Evolutionary conservation across 2,113 vertebrate genomes (phyloP).

Genomic region (Casuarius casuarius): DNA sequence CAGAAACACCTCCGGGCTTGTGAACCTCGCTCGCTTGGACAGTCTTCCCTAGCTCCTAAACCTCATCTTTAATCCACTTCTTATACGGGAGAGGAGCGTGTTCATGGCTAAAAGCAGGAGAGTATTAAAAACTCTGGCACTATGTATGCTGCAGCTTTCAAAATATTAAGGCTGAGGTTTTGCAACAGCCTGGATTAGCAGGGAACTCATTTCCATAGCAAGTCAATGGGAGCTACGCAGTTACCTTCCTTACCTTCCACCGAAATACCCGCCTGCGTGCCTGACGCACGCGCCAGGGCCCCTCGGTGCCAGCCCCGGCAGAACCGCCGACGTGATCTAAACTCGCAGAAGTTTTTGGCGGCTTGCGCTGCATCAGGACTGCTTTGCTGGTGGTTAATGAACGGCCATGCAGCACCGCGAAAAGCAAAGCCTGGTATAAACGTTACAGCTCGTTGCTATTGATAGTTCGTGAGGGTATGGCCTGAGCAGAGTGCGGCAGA

Average conservation of each 20-base stretch:
- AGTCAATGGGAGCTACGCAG: not conserved
- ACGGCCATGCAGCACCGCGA: not conserved
- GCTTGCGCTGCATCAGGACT: fast-evolving
- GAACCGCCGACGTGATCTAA: not conserved
- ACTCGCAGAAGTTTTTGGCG: not conserved
- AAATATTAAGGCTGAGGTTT: not conserved
- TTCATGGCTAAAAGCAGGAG: not conserved
- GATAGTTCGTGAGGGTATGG: not conserved
- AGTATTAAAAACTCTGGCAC: not conserved
- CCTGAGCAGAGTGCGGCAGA: not conserved
- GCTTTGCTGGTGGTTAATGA: not conserved
- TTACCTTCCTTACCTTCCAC: not conserved
- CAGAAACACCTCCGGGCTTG: not conserved
- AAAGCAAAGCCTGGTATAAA: not conserved
- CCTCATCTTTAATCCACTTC: not conserved
- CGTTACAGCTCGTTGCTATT: constrained; percentile 1
- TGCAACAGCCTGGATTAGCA: not conserved
- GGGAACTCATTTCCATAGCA: not conserved
- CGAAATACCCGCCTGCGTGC: not conserved
- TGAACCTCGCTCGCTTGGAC: not conserved
- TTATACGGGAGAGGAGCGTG: not conserved
- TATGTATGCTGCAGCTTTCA: not conserved
- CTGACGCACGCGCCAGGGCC: not conserved
- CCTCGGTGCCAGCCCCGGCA: not conserved
- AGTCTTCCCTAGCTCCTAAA: not conserved